Conservation (phyloP, 2,113 vertebrate genomes). For the Ramphastos sulfuratus region DNA sequence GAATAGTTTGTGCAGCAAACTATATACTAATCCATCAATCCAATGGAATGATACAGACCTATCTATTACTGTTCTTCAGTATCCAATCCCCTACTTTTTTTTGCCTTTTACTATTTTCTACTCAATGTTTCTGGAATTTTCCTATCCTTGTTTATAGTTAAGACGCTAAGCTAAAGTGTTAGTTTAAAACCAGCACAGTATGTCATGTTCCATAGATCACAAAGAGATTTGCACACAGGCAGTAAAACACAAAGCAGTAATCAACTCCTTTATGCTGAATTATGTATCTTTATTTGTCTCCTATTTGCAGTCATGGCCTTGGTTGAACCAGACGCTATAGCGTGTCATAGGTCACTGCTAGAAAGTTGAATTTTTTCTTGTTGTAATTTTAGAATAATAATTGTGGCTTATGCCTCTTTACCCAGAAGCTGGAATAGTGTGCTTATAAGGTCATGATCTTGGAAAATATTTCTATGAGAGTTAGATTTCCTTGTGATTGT, state of each 20-base stretch:
- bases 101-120: too few relatives aligned
- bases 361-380: background rate
- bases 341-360: background rate
- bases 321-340: background rate
- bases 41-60: too few relatives aligned
- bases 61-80: too few relatives aligned
- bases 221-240: background rate
- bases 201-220: background rate
- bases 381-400: constrained; percentile 7
- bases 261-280: background rate
- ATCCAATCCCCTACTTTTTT: too few relatives aligned
- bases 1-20: too few relatives aligned
- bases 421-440: background rate
- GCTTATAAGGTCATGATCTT: background rate
- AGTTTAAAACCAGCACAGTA: too few relatives aligned
- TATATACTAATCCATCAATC: too few relatives aligned
- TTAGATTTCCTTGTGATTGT: background rate
- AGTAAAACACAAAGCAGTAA: background rate
- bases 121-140: too few relatives aligned
- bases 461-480: background rate
- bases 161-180: too few relatives aligned
- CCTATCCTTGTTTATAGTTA: too few relatives aligned
- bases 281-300: background rate
- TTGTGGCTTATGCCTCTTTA: background rate
- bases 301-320: background rate